Base-by-base conservation (phyloP, 2,888 invertebrate species). In the Oxycera nigricornis region DNA sequence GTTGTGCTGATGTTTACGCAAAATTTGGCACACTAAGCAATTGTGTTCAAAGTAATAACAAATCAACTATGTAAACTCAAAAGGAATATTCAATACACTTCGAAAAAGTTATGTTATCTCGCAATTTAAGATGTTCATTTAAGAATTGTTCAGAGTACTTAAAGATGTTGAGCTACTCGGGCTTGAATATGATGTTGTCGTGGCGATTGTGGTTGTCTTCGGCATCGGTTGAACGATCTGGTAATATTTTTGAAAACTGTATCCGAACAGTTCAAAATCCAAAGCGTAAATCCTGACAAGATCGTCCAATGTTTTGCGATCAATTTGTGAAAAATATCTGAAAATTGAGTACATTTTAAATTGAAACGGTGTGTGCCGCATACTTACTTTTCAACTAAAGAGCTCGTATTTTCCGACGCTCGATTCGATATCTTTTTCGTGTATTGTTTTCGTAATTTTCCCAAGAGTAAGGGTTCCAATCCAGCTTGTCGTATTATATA, bases 221-320 rank as follows among this genome's bases (percentile, higher is more conserved):
- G 30, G 46, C 7, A 11, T 2, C 86, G 85, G 79, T 83, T 86
- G 81, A 84, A 87, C 83, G 85, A 89, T 83, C 78, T 82, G 82
- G 76, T 86, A 86, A 84, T 90, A 90, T 81, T 89, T 85, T 78
- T 84, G 86, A 72, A 87, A 84, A 84, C 89, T 87, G 82, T 91
- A 91, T 79, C 90, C 90, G 81, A 91, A 91, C 86, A 91, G 88
- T 83, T 91, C 90, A 83, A 91, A 91, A 84, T 91, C 91, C 78
- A 89, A 83, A 79, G 88, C 88, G 81, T 91, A 91, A 81, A 90
- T 89, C 80, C 88, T 82, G 80, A 90, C 87, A 80, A 91, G 86
- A 80, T 87, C 87, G 80, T 87, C 85, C 79, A 89, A 84, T 84
- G 88, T 88, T 77, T 85, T 81, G 79, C 85, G 85, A 80, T 88